phyloP scores from a whole-genome alignment of 2,888 invertebrate species.

The Drosophila cyrtoloma region DNA sequence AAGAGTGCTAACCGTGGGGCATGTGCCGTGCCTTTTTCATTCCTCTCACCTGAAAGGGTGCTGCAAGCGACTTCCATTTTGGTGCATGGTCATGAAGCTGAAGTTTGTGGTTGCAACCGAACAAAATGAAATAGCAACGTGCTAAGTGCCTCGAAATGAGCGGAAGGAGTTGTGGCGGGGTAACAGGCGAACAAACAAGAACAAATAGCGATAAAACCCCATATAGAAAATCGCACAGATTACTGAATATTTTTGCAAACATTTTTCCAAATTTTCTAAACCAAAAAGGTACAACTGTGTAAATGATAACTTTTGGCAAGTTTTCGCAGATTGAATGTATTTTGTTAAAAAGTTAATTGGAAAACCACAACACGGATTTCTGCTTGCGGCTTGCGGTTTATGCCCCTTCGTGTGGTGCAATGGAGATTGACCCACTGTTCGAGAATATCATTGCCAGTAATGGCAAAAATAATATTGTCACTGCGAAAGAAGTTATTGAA shows the following conservation, averaged over 20 bases:
- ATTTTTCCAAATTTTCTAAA: background rate
- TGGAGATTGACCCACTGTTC: background rate
- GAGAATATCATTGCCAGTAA: background rate
- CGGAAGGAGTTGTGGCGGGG: slow-evolving; percentile 3
- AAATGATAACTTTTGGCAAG: background rate
- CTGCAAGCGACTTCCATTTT: slow-evolving; percentile 27
- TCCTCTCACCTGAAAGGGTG: background rate
- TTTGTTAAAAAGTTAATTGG: background rate
- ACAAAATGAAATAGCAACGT: slow-evolving; percentile 43
- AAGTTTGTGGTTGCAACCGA: slow-evolving; percentile 41
- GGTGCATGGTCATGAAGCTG: slow-evolving; percentile 50
- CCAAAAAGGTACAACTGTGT: background rate
- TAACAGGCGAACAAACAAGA: slow-evolving; percentile 16
- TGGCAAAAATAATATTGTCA: background rate
- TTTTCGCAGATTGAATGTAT: background rate
- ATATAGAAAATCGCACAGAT: slow-evolving; percentile 12
- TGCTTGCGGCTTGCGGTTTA: background rate
- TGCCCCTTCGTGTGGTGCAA: background rate
- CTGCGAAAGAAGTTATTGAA: background rate
- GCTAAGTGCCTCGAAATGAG: slow-evolving; percentile 33
- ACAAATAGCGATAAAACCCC: slow-evolving; percentile 14
- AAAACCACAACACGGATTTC: background rate
- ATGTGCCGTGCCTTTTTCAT: background rate
- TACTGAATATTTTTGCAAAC: background rate
- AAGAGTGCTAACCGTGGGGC: slow-evolving; percentile 1